Percentiles rank a stretch among this genome's conserved stretches.
These are phyloP conservation scores for Pseudococcus viburni DNA, from an alignment of 2,888 invertebrate genomes.

Conservation along the genomic window DNA sequence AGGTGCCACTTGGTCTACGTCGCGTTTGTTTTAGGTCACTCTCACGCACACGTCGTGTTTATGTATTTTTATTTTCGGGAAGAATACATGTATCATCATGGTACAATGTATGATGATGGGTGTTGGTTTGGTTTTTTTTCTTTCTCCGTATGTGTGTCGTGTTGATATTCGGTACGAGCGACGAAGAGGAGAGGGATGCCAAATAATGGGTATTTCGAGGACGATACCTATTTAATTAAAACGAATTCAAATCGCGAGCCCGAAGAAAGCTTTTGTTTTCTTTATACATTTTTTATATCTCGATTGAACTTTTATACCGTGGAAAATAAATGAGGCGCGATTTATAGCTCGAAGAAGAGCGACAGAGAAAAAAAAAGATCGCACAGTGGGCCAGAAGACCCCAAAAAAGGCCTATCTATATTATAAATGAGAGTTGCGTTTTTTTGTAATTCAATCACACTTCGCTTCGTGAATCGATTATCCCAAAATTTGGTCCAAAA, in stretches of 20 bases:
- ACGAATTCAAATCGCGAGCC: background rate
- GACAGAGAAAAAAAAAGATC: too few relatives aligned
- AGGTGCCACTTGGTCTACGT: constrained; percentile 43
- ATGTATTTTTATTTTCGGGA: background rate
- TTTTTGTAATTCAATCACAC: too few relatives aligned
- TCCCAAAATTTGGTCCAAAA: too few relatives aligned
- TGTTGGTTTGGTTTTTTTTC: background rate
- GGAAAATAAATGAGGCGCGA: constrained; percentile 3
- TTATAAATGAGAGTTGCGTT: too few relatives aligned
- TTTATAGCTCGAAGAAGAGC: background rate
- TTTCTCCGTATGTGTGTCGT: background rate
- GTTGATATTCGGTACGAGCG: background rate
- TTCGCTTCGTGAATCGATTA: too few relatives aligned
- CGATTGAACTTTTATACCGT: background rate
- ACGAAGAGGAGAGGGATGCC: background rate
- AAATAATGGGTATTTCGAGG: background rate
- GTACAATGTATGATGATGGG: background rate
- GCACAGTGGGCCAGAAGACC: too few relatives aligned
- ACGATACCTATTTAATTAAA: background rate
- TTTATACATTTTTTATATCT: background rate
- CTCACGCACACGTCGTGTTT: constrained; percentile 17
- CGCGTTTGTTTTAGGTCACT: constrained; percentile 37
- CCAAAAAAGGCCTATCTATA: too few relatives aligned
- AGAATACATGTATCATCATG: background rate
- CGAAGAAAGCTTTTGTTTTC: constrained; percentile 7